Evolutionary conservation across 2,113 vertebrate genomes (phyloP).

Genomic region (Echinops telfairi): DNA sequence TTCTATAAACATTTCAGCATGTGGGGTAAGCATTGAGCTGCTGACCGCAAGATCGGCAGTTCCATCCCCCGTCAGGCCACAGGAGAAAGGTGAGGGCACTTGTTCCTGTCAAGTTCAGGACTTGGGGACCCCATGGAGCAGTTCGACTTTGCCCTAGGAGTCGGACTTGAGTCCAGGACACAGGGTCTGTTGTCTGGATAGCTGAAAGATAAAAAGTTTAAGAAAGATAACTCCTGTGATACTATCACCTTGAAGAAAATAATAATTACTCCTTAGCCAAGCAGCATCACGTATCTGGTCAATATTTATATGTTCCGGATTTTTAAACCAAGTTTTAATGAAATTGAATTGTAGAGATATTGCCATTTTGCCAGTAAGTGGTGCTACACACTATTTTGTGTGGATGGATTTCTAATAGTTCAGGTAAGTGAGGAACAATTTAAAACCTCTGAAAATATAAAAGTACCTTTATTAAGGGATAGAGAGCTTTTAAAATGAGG

Average conservation of each 20-base stretch:
- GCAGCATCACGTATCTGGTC: background rate
- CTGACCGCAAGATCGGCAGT: too few species aligned
- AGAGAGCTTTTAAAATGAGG: background rate
- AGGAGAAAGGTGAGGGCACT: too few species aligned
- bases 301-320: background rate
- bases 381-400: background rate
- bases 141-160: too few species aligned
- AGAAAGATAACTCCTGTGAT: background rate
- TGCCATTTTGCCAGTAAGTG: slow-evolving; percentile 14
- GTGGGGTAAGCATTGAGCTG: too few species aligned
- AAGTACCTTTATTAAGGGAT: background rate
- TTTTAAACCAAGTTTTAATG: background rate
- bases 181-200: background rate
- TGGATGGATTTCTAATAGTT: background rate
- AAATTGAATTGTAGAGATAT: background rate
- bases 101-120: too few species aligned
- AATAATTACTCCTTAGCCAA: background rate
- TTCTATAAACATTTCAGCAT: slow-evolving; percentile 6
- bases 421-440: background rate
- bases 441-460: background rate
- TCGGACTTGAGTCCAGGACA: too few species aligned
- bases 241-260: background rate
- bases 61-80: too few species aligned
- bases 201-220: background rate
- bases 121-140: too few species aligned